Evolutionary conservation across 2,888 invertebrate genomes (phyloP), one percentile per base, ranked within the genome.

Genomic region (Hyposoter dolosus): DNA sequence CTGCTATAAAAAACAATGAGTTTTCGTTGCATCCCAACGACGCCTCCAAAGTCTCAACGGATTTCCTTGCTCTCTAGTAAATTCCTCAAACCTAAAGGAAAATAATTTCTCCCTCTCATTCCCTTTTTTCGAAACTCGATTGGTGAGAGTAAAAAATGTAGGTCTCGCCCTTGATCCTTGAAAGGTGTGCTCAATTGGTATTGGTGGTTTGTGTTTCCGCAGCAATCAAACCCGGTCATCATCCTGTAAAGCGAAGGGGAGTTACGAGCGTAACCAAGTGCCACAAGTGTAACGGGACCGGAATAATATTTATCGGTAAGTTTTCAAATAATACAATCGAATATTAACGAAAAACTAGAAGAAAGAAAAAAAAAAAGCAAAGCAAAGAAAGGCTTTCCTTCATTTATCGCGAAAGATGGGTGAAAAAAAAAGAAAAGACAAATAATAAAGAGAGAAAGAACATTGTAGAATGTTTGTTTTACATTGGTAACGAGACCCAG

Each of bases 251-350:
- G 94, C 96, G 97, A 93, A 96, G 97, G 94, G 97, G 97, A 89
- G 95, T 97, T 86, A 97, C 97, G 28, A 96, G 97, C 69, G 97
- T 98, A 75, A 97, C 98, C 32, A 98, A 98, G 93, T 98, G 98
- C 93, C 97, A 98, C 90, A 98, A 98, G 93, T 98, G 98, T 93
- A 98, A 98, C 93, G 98, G 98, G 43, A 97, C 98, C 3, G 98
- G 98, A 68, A 97, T 98, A 77, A 97, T 98, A 89, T 97, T 97
- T 92, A 96, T 97, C 88, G 97, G 97, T 84, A 89, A 92, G 93
- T 91, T 86, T 71, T 66, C 32, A 32, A 53, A 72, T 19, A 35
- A 15, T 9, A 28, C n/a, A 82, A 72, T 60, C 3, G 5, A 82
- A 77, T 60, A 76, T 76, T 79, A 32, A 60, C 85, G 83, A 84